A percentile compares a stretch with the other conserved stretches of the same genome.
These are phyloP conservation scores for Lordiphosa clarofinis DNA, from an alignment of 1,140 invertebrate genomes.

Conservation along the genomic window DNA sequence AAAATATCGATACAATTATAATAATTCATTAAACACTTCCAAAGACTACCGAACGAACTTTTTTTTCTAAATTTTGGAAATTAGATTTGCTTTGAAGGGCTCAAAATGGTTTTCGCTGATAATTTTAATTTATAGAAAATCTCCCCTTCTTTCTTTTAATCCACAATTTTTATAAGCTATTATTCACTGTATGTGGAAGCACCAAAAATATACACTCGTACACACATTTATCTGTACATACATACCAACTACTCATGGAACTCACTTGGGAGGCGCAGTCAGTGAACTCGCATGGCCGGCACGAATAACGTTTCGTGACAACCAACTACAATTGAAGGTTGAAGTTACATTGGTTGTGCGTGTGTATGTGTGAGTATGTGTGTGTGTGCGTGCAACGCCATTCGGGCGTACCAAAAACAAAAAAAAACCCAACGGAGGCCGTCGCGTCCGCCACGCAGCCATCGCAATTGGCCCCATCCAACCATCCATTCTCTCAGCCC, in stretches of 20 bases:
- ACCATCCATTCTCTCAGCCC: slow-evolving; percentile 15
- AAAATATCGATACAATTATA: no score
- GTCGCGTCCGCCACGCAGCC: slow-evolving; percentile 45
- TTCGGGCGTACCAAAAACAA: slow-evolving; percentile 71
- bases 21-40: no score
- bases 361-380: slow-evolving; percentile 32
- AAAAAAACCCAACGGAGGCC: slow-evolving; percentile 56
- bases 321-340: slow-evolving; percentile 74
- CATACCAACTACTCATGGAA: no score
- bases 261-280: slow-evolving; percentile 60
- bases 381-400: slow-evolving; percentile 70
- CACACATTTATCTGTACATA: slow-evolving; percentile 2
- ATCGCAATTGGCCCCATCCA: slow-evolving; percentile 45
- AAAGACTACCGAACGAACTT: no score
- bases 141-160: neutral
- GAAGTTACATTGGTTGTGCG: slow-evolving; percentile 61
- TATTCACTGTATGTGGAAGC: slow-evolving; percentile 46
- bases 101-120: no score
- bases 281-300: slow-evolving; percentile 75
- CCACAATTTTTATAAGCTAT: neutral
- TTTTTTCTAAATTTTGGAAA: no score
- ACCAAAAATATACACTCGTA: slow-evolving; percentile 47
- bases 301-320: slow-evolving; percentile 77
- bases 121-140: no score
- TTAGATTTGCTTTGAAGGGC: no score